These are phyloP conservation scores for Cavia aperea DNA, from an alignment of 2,113 vertebrate genomes.

Conservation along the genomic window DNA sequence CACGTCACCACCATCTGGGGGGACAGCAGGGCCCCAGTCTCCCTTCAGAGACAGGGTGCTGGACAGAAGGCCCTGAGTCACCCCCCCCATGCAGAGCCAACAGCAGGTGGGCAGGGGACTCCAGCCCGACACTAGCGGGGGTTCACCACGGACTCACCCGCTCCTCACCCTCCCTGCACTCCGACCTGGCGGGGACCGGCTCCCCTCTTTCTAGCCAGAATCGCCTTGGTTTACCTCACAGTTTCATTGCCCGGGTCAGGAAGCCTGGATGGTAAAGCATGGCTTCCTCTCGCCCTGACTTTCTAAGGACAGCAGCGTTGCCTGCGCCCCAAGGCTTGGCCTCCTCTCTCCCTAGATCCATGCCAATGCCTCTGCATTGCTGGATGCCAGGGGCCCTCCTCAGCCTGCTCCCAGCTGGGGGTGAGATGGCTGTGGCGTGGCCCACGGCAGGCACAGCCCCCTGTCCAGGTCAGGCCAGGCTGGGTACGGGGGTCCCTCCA, in stretches of 20 bases:
- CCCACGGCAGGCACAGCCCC: fast-evolving
- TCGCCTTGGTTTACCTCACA: neutral
- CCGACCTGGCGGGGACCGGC: fast-evolving
- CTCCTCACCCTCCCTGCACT: fast-evolving
- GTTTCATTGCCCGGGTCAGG: fast-evolving
- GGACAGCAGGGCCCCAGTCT: neutral
- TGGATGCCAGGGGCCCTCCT: fast-evolving
- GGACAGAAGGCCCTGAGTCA: fast-evolving
- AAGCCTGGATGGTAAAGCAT: fast-evolving
- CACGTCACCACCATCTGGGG: neutral
- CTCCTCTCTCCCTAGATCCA: neutral
- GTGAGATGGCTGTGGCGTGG: fast-evolving
- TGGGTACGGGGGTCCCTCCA: fast-evolving
- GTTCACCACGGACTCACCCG: fast-evolving
- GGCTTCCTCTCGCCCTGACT: neutral
- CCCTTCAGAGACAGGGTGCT: fast-evolving
- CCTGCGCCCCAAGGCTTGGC: fast-evolving
- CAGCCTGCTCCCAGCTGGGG: fast-evolving
- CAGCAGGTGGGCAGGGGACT: fast-evolving
- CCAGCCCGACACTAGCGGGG: neutral
- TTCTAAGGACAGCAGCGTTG: neutral
- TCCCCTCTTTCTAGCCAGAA: fast-evolving
- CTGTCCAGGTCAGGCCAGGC: neutral
- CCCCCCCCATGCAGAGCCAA: fast-evolving
- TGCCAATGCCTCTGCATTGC: fast-evolving